phyloP scores from a whole-genome alignment of 2,888 invertebrate genomes.

The Trachelus stipa region DNA sequence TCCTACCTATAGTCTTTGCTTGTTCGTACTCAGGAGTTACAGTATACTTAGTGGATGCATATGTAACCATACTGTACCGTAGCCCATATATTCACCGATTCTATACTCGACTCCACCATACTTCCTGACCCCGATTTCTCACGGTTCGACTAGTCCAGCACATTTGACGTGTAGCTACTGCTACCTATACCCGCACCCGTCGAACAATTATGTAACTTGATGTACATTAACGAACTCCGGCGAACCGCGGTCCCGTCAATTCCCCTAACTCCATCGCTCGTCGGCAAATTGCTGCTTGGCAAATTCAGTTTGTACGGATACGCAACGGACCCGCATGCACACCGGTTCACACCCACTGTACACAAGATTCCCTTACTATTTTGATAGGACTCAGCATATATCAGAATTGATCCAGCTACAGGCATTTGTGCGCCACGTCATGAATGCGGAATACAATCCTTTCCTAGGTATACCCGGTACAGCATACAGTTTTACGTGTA shows the following conservation, averaged over 20 bases:
- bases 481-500: no score
- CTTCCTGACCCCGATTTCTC: not conserved
- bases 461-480: no score
- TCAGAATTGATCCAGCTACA: not conserved
- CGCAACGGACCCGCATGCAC: not conserved
- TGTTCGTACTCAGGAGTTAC: not conserved
- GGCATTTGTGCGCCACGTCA: not conserved
- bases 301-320: constrained; percentile 15
- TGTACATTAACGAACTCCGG: not conserved
- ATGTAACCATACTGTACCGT: not conserved
- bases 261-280: constrained; percentile 26
- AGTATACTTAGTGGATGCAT: not conserved
- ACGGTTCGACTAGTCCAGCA: not conserved
- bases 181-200: not conserved
- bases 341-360: not conserved
- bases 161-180: not conserved
- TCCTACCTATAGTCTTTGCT: not conserved
- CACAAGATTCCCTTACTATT: not conserved
- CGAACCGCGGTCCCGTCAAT: constrained; percentile 6
- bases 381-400: not conserved
- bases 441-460: not conserved
- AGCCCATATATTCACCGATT: not conserved
- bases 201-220: not conserved
- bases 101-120: not conserved
- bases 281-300: constrained; percentile 26